A percentile compares a stretch with the other conserved stretches of the same genome.
Conservation (phyloP, 1,140 invertebrate species). For the Meloidogyne floridensis region DNA sequence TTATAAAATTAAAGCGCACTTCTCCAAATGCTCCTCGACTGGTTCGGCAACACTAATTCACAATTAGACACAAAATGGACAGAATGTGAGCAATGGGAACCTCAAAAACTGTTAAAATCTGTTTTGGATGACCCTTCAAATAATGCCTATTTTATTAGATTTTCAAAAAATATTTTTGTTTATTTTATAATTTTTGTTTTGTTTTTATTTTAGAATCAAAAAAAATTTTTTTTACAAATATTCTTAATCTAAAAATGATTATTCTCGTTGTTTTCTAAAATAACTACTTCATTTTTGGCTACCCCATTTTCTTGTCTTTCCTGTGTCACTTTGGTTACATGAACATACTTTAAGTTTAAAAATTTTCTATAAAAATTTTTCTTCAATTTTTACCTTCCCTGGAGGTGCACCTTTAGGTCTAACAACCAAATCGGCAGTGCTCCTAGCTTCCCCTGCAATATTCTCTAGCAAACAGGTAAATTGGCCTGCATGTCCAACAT, state of each 20-base stretch:
- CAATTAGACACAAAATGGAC: conserved; percentile 12
- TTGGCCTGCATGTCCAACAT: conserved; percentile 74
- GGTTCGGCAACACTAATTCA: conserved; percentile 2
- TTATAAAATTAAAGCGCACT: conserved; percentile 14
- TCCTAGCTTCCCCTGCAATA: conserved; percentile 75
- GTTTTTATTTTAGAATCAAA: no score
- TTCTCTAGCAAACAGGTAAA: conserved; percentile 79
- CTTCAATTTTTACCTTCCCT: conserved; percentile 33
- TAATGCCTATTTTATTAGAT: not conserved
- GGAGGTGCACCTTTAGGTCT: conserved; percentile 53
- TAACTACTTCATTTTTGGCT: conserved; percentile 18
- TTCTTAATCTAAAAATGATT: not conserved
- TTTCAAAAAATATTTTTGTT: not conserved
- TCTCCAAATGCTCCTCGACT: conserved; percentile 16
- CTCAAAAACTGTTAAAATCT: not conserved
- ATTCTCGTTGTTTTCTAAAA: conserved; percentile 26
- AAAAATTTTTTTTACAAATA: no score
- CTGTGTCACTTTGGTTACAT: conserved; percentile 65
- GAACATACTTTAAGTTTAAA: conserved; percentile 52
- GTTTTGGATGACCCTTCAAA: not conserved
- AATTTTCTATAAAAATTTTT: not conserved
- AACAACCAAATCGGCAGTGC: conserved; percentile 79
- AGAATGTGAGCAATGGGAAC: conserved; percentile 24
- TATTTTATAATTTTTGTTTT: not conserved
- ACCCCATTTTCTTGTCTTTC: conserved; percentile 55